Evolutionary conservation across 1,140 invertebrate genomes (phyloP).

Genomic region (Chymomyza costata): DNA sequence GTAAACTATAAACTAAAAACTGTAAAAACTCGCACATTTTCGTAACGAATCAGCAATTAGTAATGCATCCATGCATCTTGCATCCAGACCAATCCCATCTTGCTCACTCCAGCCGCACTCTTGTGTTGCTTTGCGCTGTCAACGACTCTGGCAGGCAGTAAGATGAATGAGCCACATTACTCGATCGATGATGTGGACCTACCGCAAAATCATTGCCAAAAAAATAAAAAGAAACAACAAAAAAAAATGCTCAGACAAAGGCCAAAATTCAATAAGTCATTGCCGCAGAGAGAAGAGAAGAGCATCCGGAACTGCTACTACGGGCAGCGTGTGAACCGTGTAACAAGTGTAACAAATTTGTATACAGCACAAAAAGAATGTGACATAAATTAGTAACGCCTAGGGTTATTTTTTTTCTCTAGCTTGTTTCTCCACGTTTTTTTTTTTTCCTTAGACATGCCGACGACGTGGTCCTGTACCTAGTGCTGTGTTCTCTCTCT

Average conservation of each 20-base stretch:
- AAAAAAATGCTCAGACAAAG: conserved; percentile 19
- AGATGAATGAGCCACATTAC: conserved; percentile 51
- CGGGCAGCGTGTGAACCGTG: conserved; percentile 66
- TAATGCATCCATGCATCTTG: conserved; percentile 26
- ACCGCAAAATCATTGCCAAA: conserved; percentile 67
- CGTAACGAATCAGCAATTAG: conserved; percentile 70
- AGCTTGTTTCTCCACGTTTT: conserved; percentile 7
- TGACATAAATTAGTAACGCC: conserved; percentile 72
- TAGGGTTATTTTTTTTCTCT: conserved; percentile 7
- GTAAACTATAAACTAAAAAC: too few species aligned
- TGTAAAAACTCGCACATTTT: conserved; percentile 61
- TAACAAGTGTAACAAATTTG: conserved; percentile 71
- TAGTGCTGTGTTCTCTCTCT: too few species aligned
- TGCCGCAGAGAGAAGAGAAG: background rate
- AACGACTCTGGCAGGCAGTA: conserved; percentile 29
- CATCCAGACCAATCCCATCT: too few species aligned
- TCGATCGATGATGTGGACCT: conserved; percentile 68
- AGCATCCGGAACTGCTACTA: conserved; percentile 50
- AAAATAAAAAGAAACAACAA: conserved; percentile 19
- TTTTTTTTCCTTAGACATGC: conserved; percentile 25
- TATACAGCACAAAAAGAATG: conserved; percentile 44
- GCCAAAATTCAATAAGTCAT: conserved; percentile 1
- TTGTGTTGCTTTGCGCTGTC: background rate
- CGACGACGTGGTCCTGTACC: conserved; percentile 34
- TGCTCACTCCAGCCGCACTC: too few species aligned